Conservation (phyloP, 2,888 invertebrate genomes). For the Azorinus chamasolen region DNA sequence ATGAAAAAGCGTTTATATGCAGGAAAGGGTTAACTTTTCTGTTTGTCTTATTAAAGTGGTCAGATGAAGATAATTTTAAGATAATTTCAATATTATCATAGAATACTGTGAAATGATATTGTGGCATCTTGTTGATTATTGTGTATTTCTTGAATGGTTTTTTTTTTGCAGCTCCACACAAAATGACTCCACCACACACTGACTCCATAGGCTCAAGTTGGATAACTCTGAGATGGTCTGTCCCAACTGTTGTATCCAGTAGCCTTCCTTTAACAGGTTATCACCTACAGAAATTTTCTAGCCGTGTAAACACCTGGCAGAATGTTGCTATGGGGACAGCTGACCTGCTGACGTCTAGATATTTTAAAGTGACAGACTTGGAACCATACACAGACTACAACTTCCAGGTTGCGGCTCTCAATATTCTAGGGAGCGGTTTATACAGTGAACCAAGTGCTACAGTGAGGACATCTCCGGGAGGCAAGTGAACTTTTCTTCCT, state of each 20-base stretch:
- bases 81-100: too few relatives aligned
- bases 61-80: too few relatives aligned
- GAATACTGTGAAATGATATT: too few relatives aligned
- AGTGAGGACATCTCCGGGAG: conserved; percentile 36
- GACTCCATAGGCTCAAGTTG: conserved; percentile 23
- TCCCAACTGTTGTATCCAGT: conserved; percentile 16
- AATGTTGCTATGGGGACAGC: background rate
- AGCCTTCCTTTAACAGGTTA: conserved; percentile 50
- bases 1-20: too few relatives aligned
- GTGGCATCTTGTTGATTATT: too few relatives aligned
- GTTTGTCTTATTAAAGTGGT: too few relatives aligned
- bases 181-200: conserved; percentile 27
- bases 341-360: conserved; percentile 1
- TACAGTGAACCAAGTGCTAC: conserved; percentile 33
- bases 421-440: conserved; percentile 52
- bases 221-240: conserved; percentile 36
- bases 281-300: conserved; percentile 28
- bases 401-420: conserved; percentile 43
- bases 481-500: conserved; percentile 14
- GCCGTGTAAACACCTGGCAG: conserved; percentile 37
- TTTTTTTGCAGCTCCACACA: conserved; percentile 49
- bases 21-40: too few relatives aligned
- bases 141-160: too few relatives aligned
- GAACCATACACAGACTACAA: conserved; percentile 31
- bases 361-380: conserved; percentile 24